These are phyloP conservation scores for Pygoscelis adeliae DNA, from an alignment of 2,113 vertebrate genomes.

Conservation along the genomic window DNA sequence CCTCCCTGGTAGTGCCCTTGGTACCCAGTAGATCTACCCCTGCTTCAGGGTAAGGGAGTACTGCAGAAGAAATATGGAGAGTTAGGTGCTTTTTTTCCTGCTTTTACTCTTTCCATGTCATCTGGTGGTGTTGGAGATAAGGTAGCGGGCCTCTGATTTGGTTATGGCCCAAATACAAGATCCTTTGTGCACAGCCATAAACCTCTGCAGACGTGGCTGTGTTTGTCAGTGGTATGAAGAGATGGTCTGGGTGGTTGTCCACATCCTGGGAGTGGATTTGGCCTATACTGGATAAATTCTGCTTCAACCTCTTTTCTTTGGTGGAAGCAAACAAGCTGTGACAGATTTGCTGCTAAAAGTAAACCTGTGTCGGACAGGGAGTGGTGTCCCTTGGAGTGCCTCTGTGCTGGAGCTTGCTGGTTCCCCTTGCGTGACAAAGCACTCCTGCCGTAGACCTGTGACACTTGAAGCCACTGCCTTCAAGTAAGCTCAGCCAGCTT, in stretches of 20 bases:
- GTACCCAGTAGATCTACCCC: background rate
- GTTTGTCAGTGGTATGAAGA: background rate
- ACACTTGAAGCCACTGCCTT: background rate
- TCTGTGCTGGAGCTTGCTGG: background rate
- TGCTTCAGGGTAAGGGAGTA: background rate
- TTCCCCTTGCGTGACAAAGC: background rate
- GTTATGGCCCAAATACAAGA: background rate
- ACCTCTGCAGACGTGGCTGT: background rate
- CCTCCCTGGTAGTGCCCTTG: background rate
- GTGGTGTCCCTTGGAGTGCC: background rate
- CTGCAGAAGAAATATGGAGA: background rate
- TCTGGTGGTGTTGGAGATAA: background rate
- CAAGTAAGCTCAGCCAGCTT: background rate
- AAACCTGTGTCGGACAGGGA: fast-evolving
- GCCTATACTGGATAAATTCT: background rate
- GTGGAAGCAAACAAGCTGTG: background rate
- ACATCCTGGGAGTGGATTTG: background rate
- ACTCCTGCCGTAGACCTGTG: background rate
- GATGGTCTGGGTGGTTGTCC: background rate
- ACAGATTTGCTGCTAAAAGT: background rate
- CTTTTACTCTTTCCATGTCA: background rate
- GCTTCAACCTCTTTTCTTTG: background rate
- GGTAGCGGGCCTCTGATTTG: background rate
- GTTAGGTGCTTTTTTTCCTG: background rate
- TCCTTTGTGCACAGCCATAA: background rate